Evolutionary conservation across 2,797 vertebrate species (phyloP).

Genomic region (Mormyrops attenuatus): DNA sequence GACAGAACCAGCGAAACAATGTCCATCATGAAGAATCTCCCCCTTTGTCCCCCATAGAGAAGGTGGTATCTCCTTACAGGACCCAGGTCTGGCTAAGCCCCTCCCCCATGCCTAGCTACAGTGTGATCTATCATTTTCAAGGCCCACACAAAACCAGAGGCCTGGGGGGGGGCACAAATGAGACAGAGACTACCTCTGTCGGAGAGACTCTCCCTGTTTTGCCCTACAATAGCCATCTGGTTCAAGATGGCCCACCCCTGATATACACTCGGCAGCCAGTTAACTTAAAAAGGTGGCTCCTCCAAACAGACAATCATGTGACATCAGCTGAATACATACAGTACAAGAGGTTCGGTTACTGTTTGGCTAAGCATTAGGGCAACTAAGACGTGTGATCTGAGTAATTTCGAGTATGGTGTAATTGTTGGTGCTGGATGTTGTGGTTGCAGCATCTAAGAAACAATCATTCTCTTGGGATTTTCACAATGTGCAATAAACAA

Average conservation of each 20-base stretch:
- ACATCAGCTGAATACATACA: background rate
- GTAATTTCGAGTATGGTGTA: background rate
- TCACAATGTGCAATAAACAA: background rate
- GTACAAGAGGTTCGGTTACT: background rate
- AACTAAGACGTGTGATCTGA: background rate
- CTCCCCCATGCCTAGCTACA: background rate
- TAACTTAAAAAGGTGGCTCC: background rate
- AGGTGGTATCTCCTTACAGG: conserved; percentile 20
- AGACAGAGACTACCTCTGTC: background rate
- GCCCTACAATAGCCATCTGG: background rate
- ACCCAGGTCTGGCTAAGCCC: background rate
- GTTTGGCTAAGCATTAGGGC: background rate
- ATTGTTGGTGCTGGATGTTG: background rate
- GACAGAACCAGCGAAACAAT: background rate
- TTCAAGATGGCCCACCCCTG: background rate
- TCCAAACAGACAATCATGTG: background rate
- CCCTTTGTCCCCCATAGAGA: conserved; percentile 22
- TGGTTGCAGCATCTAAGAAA: background rate
- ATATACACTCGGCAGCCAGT: background rate
- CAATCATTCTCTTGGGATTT: background rate
- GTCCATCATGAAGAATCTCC: conserved; percentile 31
- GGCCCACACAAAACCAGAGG: background rate
- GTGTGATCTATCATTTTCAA: background rate
- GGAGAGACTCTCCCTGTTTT: background rate
- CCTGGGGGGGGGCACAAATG: background rate